phyloP scores from a whole-genome alignment of 2,888 invertebrate species.

The Troides helena region DNA sequence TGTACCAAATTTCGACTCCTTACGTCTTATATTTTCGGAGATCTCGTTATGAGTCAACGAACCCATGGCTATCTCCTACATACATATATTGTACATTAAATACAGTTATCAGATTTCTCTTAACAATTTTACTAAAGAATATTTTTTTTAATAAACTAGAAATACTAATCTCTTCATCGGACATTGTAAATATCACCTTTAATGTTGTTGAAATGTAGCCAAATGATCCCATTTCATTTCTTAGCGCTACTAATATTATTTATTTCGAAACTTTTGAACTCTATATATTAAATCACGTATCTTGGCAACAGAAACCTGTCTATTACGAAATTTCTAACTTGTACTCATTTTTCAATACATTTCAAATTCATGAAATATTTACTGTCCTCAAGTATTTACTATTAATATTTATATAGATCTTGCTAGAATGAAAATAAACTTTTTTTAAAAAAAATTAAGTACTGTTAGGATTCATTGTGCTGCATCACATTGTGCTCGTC shows the following conservation, averaged over 20 bases:
- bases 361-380: not conserved
- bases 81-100: no score
- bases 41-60: no score
- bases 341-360: conserved; percentile 18
- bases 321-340: conserved; percentile 20
- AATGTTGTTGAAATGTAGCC: conserved; percentile 28
- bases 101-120: no score
- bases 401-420: not conserved
- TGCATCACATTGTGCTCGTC: no score
- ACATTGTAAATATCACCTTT: conserved; percentile 26
- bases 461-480: no score
- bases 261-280: conserved; percentile 26
- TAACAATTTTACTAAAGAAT: no score
- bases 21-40: no score
- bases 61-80: no score
- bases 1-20: no score
- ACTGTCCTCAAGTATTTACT: not conserved
- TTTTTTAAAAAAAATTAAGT: not conserved
- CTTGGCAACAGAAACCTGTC: conserved; percentile 25
- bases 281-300: conserved; percentile 23
- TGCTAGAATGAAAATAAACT: not conserved
- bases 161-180: not conserved
- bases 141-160: no score
- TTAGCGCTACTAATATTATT: conserved; percentile 26
- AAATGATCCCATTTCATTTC: conserved; percentile 28